Conservation (phyloP, 1,140 invertebrate species). For the Drosophila eugracilis region DNA sequence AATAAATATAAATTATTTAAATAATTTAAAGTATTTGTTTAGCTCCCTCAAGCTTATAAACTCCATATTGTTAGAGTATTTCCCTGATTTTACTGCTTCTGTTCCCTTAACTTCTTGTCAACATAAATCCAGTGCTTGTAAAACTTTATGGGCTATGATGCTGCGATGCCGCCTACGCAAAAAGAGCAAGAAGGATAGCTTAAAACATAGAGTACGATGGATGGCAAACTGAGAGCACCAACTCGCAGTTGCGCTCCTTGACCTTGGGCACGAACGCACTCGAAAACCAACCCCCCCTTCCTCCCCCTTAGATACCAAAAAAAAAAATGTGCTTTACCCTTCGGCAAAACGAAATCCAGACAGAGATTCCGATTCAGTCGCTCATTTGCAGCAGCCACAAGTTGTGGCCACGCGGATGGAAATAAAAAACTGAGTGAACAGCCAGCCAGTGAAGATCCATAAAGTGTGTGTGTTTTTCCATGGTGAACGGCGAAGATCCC, state of each 20-base stretch:
- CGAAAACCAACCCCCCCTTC: not conserved
- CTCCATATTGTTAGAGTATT: too few relatives aligned
- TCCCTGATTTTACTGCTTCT: too few relatives aligned
- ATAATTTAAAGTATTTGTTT: too few relatives aligned
- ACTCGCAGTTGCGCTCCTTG: slow-evolving; percentile 64
- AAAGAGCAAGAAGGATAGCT: slow-evolving; percentile 10
- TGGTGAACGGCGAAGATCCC: slow-evolving; percentile 33
- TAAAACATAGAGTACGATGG: not conserved
- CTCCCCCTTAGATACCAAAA: not conserved
- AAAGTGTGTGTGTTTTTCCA: slow-evolving; percentile 7
- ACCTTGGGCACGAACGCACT: slow-evolving; percentile 68
- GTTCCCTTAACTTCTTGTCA: not conserved
- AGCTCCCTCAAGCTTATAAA: too few relatives aligned
- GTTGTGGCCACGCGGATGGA: slow-evolving; percentile 61
- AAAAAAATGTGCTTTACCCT: slow-evolving; percentile 4
- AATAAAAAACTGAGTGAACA: not conserved
- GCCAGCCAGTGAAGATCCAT: slow-evolving; percentile 18
- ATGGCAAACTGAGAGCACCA: slow-evolving; percentile 10
- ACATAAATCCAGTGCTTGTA: slow-evolving; percentile 12
- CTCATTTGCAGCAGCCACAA: slow-evolving; percentile 68
- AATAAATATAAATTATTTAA: too few relatives aligned
- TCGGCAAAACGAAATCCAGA: slow-evolving; percentile 3
- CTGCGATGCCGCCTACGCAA: slow-evolving; percentile 11
- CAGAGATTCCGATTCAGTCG: slow-evolving; percentile 19
- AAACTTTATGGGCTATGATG: slow-evolving; percentile 15